Evolutionary conservation across 2,113 vertebrate species (phyloP).

Genomic region (Baryphthengus martii): DNA sequence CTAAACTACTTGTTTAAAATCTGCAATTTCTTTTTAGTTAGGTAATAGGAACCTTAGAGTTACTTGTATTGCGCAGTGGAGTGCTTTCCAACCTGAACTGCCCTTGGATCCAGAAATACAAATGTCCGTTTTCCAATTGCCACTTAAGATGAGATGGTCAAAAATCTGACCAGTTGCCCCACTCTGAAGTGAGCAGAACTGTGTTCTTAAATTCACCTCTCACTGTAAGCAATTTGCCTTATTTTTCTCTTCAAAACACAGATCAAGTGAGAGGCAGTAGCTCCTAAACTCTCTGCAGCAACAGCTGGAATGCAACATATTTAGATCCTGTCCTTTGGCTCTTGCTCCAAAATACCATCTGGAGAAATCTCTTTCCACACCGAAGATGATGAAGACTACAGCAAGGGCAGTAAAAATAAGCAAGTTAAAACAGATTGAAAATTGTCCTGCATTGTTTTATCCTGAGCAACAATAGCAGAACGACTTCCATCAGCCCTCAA

Average conservation of each 20-base stretch:
- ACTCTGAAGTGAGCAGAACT: neutral
- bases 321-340: constrained; percentile 55
- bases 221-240: neutral
- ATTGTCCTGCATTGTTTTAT: neutral
- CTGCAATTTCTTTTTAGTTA: neutral
- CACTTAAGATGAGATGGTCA: accelerated
- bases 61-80: accelerated
- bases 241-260: neutral
- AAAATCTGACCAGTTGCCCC: neutral
- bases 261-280: neutral
- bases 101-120: neutral
- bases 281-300: neutral
- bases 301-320: constrained; percentile 37
- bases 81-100: neutral
- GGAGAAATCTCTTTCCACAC: constrained; percentile 31
- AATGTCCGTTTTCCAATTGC: accelerated
- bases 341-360: constrained; percentile 49
- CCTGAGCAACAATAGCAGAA: neutral
- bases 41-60: neutral
- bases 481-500: neutral
- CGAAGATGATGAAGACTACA: neutral
- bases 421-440: neutral
- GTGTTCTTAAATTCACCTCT: neutral
- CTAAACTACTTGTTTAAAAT: neutral
- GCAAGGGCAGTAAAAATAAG: constrained; percentile 27